Conservation (phyloP, 2,113 vertebrate species). For the Accipiter virgatus region DNA sequence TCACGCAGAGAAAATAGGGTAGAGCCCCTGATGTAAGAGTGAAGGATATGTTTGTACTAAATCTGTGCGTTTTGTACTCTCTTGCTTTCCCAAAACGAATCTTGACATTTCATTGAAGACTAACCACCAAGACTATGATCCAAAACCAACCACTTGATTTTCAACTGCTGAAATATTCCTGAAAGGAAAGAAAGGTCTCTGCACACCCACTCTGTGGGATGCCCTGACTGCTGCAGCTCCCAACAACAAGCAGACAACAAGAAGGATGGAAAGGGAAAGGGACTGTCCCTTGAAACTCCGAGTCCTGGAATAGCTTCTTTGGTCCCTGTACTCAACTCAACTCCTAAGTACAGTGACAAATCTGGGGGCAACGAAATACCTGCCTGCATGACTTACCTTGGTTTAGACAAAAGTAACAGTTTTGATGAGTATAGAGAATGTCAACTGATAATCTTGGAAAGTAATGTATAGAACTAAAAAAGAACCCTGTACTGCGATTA, state of each 20-base stretch:
- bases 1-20: background rate
- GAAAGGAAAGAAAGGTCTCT: background rate
- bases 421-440: background rate
- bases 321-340: background rate
- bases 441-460: background rate
- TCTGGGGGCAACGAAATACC: background rate
- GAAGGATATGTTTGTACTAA: background rate
- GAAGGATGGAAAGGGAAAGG: background rate
- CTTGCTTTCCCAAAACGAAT: background rate
- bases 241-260: background rate
- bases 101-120: background rate
- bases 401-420: background rate
- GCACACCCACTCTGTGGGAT: rapidly evolving
- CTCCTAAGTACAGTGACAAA: background rate
- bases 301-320: background rate
- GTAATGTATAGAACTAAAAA: background rate
- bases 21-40: background rate
- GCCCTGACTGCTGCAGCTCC: background rate
- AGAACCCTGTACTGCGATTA: background rate
- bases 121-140: background rate
- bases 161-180: background rate
- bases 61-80: background rate
- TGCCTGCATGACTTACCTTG: background rate
- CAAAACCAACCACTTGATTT: background rate
- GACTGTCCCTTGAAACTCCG: background rate